Percentiles rank a stretch among this genome's conserved stretches.
Evolutionary conservation across 2,888 invertebrate genomes (phyloP).

Genomic region (Ligdia adustata): DNA sequence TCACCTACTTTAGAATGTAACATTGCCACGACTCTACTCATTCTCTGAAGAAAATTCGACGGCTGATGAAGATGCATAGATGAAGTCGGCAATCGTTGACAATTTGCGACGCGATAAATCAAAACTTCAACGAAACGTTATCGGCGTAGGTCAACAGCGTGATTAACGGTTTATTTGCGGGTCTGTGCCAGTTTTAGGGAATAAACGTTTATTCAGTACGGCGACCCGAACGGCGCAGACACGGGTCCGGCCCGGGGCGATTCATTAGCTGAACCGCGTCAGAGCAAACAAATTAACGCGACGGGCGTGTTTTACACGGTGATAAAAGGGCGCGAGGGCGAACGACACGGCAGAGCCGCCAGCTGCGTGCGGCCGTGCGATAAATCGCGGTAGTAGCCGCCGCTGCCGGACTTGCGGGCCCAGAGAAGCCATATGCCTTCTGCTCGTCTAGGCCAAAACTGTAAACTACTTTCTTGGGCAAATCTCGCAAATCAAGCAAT

Average conservation of each 20-base stretch:
- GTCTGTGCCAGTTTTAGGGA: slow-evolving; percentile 70
- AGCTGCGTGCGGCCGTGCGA: slow-evolving; percentile 73
- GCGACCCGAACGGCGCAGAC: slow-evolving; percentile 59
- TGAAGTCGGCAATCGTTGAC: slow-evolving; percentile 5
- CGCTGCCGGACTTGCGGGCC: not conserved
- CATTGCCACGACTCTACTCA: slow-evolving; percentile 34
- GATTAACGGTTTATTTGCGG: slow-evolving; percentile 78
- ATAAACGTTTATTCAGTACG: slow-evolving; percentile 71
- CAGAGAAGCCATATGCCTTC: not conserved
- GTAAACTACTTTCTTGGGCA: no score
- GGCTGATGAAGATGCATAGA: slow-evolving; percentile 1
- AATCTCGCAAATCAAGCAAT: no score
- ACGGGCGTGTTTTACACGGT: slow-evolving; percentile 77
- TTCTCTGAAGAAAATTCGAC: not conserved
- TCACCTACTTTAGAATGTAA: slow-evolving; percentile 53
- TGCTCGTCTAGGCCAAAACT: no score
- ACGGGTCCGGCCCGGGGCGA: slow-evolving; percentile 76
- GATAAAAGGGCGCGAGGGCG: slow-evolving; percentile 79
- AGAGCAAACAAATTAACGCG: slow-evolving; percentile 83
- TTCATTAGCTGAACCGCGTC: slow-evolving; percentile 80
- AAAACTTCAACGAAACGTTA: slow-evolving; percentile 44
- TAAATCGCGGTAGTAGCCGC: slow-evolving; percentile 61
- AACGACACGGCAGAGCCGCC: slow-evolving; percentile 62
- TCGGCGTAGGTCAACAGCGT: slow-evolving; percentile 50
- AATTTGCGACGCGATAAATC: slow-evolving; percentile 31